Evolutionary conservation across 2,888 invertebrate species (phyloP), one percentile per base, ranked within the genome.

Genomic region (Tuta absoluta): DNA sequence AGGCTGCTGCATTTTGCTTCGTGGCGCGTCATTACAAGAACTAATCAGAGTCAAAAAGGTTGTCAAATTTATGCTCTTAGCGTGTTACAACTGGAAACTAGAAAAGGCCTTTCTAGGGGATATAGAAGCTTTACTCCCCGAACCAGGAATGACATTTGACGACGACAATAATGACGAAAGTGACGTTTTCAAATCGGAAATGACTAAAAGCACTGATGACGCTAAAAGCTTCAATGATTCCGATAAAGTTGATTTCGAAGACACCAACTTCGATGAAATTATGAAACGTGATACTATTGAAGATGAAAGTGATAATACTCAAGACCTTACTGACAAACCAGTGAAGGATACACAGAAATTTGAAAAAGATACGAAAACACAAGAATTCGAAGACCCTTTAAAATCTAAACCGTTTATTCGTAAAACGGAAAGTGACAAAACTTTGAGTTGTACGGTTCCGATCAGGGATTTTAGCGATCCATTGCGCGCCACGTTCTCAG

Each of bases 91-190:
- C 75, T 97, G 98, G 95, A 94, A 96, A 60, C 89, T 99, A 53
- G 99, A 99, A 84, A 95, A 96, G 75, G 96, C 98, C 0, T 98
- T 98, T 83, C 93, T 98, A 87, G 97, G 97, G 68, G 97, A 97
- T 80, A 97, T 96, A 73, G 97, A 88, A 71, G 92, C 91, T 0
- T 73, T 82, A 0, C 63, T 92, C n/a, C 92, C 92, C 0, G 88
- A 90, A 73, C 81, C 89, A 0, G 90, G 89, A 0, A 82, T 82
- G 79, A 84, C 80, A 0, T 92, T 92, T 56, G 86, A 82, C 1
- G 90, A 88, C 33, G 79, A 82, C 0, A 72, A 79, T 0, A 73
- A 70, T 0, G 68, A 74, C 11, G 69, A 68, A 2, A 72, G 71
- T 45, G 81, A 85, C 21, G 68, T 70, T 0, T 70, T 76, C n/a